These are phyloP conservation scores for Sciaenops ocellatus DNA, from an alignment of 2,797 vertebrate genomes.

Conservation along the genomic window DNA sequence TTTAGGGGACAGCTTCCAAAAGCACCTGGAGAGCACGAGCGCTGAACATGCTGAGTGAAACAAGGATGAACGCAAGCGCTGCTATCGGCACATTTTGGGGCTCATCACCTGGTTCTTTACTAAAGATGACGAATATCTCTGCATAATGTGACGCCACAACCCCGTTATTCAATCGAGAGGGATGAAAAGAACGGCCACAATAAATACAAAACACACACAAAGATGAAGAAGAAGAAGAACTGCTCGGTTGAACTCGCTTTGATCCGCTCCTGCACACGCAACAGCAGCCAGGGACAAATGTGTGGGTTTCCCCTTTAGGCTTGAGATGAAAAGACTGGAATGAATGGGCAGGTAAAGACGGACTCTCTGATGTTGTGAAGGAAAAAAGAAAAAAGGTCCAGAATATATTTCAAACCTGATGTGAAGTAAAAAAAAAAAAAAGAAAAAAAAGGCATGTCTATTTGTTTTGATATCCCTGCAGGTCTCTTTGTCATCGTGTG, in stretches of 20 bases:
- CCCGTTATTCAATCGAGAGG: background rate
- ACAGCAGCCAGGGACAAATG: constrained; percentile 33
- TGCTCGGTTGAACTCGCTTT: constrained; percentile 45
- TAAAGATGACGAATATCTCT: background rate
- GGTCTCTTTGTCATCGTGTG: constrained; percentile 26
- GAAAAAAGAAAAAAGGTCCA: background rate
- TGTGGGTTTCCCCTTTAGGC: constrained; percentile 38
- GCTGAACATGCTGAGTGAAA: background rate
- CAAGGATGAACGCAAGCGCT: background rate
- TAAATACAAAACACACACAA: constrained; percentile 12
- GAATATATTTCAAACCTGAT: constrained; percentile 43
- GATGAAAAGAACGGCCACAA: constrained; percentile 20
- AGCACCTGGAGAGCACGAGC: background rate
- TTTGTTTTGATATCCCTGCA: constrained; percentile 20
- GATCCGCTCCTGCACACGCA: constrained; percentile 37
- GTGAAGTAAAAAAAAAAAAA: background rate
- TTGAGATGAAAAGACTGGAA: constrained; percentile 43
- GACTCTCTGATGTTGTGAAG: constrained; percentile 44
- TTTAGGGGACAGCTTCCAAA: background rate
- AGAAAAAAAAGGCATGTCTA: background rate
- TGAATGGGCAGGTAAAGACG: constrained; percentile 53
- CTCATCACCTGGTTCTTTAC: background rate
- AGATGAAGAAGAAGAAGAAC: background rate
- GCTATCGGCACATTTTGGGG: background rate
- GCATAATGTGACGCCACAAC: background rate